These are phyloP conservation scores for Blera fallax DNA, from an alignment of 2,888 invertebrate species.

Conservation along the genomic window DNA sequence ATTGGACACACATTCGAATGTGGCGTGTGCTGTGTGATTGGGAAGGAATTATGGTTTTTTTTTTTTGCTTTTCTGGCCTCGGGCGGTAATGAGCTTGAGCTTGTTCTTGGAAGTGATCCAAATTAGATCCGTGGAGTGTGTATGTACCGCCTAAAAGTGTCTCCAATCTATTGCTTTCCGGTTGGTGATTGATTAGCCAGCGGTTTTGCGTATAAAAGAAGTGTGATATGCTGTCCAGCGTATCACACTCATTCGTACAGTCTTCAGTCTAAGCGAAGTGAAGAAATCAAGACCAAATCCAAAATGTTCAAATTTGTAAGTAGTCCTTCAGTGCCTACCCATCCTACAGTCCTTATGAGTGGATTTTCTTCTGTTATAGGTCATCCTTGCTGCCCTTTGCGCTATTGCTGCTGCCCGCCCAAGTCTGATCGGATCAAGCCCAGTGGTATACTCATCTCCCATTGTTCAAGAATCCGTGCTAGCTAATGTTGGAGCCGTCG, in stretches of 20 bases:
- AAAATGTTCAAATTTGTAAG: constrained; percentile 68
- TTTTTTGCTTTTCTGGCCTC: constrained; percentile 25
- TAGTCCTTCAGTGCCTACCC: not conserved
- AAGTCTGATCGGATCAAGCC: constrained; percentile 73
- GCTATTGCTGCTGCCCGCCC: constrained; percentile 79
- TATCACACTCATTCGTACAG: not conserved
- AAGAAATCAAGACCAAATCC: not conserved
- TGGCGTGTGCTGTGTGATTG: constrained; percentile 34
- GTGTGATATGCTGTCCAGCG: not conserved
- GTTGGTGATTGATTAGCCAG: not conserved
- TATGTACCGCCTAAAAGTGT: not conserved
- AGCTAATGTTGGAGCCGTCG: constrained; percentile 77
- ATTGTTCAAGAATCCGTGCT: constrained; percentile 77
- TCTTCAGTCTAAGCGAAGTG: constrained; percentile 49
- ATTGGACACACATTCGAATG: constrained; percentile 42
- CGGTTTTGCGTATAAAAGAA: constrained; percentile 48
- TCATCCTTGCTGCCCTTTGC: constrained; percentile 74
- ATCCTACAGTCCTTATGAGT: not conserved
- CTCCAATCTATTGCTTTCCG: not conserved
- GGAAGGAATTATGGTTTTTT: constrained; percentile 16
- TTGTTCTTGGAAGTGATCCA: constrained; percentile 39
- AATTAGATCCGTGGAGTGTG: constrained; percentile 22
- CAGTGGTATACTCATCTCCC: constrained; percentile 76
- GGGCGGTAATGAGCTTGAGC: constrained; percentile 19
- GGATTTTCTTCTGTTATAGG: not conserved